phyloP scores from a whole-genome alignment of 2,113 vertebrate genomes.

The Thomomys bottae region DNA sequence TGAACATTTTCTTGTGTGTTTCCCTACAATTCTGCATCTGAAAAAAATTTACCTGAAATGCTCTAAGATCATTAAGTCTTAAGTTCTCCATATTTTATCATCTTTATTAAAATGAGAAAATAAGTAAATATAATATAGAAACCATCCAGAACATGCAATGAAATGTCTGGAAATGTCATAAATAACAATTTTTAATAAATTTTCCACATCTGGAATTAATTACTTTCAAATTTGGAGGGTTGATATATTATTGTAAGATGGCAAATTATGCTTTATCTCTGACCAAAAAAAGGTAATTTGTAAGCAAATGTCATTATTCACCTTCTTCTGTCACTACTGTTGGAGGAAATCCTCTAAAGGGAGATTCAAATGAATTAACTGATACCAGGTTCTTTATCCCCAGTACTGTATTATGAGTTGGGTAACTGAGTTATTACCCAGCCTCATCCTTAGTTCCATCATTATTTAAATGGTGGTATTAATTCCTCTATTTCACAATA shows the following conservation, averaged over 20 bases:
- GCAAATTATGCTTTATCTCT: background rate
- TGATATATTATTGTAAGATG: background rate
- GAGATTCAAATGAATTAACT: background rate
- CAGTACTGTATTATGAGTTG: background rate
- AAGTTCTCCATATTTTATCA: background rate
- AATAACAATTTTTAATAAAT: background rate
- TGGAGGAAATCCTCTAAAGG: background rate
- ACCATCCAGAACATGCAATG: background rate
- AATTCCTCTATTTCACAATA: background rate
- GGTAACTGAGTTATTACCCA: background rate
- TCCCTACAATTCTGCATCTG: background rate
- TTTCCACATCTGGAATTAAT: background rate
- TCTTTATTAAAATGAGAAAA: background rate
- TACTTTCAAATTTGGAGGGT: background rate
- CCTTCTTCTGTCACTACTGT: background rate
- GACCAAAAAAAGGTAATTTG: accelerated
- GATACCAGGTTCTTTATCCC: background rate
- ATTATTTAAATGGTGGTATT: background rate
- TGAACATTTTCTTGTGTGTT: background rate
- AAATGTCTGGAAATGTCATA: background rate
- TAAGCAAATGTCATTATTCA: background rate
- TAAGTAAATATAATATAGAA: background rate
- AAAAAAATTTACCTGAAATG: background rate
- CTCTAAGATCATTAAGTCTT: background rate
- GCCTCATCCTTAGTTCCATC: background rate